These are phyloP conservation scores for Oncorhynchus mykiss DNA, from an alignment of 2,113 vertebrate genomes.

Conservation along the genomic window DNA sequence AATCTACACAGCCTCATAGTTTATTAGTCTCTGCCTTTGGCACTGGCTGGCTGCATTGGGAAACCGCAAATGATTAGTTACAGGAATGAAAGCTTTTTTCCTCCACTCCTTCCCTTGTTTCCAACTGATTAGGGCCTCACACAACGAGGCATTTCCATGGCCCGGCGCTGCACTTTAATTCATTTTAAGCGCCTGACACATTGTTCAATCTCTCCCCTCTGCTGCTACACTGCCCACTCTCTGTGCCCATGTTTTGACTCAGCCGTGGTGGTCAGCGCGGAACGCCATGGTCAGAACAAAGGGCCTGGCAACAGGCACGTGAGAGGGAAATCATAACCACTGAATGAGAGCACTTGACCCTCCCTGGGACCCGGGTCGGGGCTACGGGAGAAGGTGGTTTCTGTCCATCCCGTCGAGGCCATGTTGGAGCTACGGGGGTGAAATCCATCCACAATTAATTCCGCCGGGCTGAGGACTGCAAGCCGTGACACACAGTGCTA, in stretches of 20 bases:
- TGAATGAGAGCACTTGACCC: conserved; percentile 54
- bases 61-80: conserved; percentile 83
- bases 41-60: conserved; percentile 78
- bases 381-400: conserved; percentile 43
- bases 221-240: conserved; percentile 66
- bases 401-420: conserved; percentile 38
- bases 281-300: conserved; percentile 55
- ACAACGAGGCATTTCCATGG: conserved; percentile 71
- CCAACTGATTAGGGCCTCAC: conserved; percentile 76
- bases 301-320: conserved; percentile 52
- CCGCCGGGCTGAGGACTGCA: conserved; percentile 45
- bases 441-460: conserved; percentile 54
- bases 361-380: conserved; percentile 15
- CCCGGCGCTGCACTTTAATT: conserved; percentile 67
- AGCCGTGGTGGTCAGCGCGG: conserved; percentile 52
- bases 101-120: conserved; percentile 61
- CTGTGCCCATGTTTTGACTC: conserved; percentile 60
- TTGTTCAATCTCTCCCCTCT: conserved; percentile 62
- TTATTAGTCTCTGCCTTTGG: conserved; percentile 81
- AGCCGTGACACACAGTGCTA: conserved; percentile 52
- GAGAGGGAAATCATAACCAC: conserved; percentile 44
- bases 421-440: conserved; percentile 30
- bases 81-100: conserved; percentile 72
- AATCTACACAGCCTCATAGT: conserved; percentile 82
- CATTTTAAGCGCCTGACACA: conserved; percentile 69